Conservation (phyloP, 2,797 vertebrate genomes). For the Trachurus trachurus region DNA sequence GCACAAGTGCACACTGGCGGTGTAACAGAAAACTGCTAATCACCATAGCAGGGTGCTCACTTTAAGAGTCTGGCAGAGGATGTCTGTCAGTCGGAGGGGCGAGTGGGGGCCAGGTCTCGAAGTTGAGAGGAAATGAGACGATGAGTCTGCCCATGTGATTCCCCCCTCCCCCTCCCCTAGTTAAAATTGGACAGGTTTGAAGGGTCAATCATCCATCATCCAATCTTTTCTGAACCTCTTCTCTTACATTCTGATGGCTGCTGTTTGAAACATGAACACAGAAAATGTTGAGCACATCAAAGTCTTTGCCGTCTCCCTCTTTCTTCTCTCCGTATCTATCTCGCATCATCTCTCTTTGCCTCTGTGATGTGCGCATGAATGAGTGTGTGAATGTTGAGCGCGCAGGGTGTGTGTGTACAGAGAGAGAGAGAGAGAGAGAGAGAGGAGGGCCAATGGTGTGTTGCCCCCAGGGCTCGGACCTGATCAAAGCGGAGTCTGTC, state of each 20-base stretch:
- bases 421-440: background rate
- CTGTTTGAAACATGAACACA: constrained; percentile 67
- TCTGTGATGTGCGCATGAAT: constrained; percentile 59
- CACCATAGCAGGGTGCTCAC: constrained; percentile 72
- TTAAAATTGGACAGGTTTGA: constrained; percentile 48
- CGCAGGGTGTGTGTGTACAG: constrained; percentile 23
- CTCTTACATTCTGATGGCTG: constrained; percentile 44
- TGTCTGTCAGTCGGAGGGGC: constrained; percentile 54
- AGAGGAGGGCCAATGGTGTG: constrained; percentile 63
- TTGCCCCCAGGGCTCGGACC: constrained; percentile 68
- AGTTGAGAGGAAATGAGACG: constrained; percentile 45
- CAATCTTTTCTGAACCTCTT: constrained; percentile 37
- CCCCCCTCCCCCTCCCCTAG: background rate
- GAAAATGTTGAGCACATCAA: constrained; percentile 70
- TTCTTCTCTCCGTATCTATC: constrained; percentile 46
- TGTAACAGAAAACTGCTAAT: constrained; percentile 73
- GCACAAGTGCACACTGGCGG: constrained; percentile 30
- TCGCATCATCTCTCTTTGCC: constrained; percentile 50
- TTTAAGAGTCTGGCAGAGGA: constrained; percentile 56
- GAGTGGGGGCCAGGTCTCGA: constrained; percentile 34
- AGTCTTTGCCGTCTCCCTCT: constrained; percentile 41
- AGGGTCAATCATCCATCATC: constrained; percentile 62
- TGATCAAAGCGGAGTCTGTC: constrained; percentile 81
- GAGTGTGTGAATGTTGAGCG: constrained; percentile 37
- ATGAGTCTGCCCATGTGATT: constrained; percentile 8